A percentile compares a stretch with the other conserved stretches of the same genome.
phyloP scores from a whole-genome alignment of 1,140 invertebrate species.

The Delia radicum region DNA sequence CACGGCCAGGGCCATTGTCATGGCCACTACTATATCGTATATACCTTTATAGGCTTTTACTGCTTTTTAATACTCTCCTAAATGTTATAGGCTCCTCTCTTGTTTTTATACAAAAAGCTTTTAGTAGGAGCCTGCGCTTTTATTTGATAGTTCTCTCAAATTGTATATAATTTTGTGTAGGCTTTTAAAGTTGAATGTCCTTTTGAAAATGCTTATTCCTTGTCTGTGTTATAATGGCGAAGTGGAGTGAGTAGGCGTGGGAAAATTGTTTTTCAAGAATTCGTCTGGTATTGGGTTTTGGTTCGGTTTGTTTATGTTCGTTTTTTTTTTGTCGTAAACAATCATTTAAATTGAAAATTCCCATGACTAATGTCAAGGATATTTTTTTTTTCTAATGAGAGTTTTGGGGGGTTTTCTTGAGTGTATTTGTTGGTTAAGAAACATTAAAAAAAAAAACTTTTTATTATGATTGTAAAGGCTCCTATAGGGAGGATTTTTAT shows the following conservation, averaged over 20 bases:
- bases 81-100: background rate
- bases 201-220: background rate
- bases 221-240: background rate
- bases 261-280: conserved; percentile 6
- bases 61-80: background rate
- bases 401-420: background rate
- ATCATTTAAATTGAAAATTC: background rate
- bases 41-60: background rate
- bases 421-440: background rate
- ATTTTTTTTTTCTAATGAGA: background rate
- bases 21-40: background rate
- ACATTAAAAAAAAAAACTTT: background rate
- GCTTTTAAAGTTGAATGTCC: conserved; percentile 4
- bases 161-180: background rate
- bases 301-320: background rate
- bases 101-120: background rate
- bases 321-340: background rate
- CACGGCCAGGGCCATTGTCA: conserved; percentile 12
- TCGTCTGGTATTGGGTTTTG: background rate
- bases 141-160: background rate
- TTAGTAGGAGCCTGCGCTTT: background rate
- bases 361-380: background rate
- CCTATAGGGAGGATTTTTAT: background rate
- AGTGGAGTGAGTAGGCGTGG: background rate
- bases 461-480: background rate